Evolutionary conservation across 2,797 vertebrate genomes (phyloP).

Genomic region (Myotis planiceps): DNA sequence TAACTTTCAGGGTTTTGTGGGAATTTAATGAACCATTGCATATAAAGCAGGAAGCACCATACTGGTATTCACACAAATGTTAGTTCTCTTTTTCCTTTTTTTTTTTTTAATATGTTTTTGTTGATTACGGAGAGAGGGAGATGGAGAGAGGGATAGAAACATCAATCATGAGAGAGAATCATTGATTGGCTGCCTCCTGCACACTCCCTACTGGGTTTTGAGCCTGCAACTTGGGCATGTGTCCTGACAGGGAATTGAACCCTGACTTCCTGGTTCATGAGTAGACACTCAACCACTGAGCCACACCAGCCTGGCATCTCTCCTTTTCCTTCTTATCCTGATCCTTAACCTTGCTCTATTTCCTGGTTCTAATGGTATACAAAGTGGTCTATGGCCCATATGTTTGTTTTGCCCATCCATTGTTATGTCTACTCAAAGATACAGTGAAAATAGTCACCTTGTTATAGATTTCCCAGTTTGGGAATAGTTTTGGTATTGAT

Average conservation of each 20-base stretch:
- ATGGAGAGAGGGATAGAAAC: too few species aligned
- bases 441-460: neutral
- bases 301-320: neutral
- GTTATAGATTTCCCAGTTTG: neutral
- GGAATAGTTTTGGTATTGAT: neutral
- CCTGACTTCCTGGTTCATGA: too few species aligned
- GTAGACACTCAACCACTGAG: too few species aligned
- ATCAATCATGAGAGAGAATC: too few species aligned
- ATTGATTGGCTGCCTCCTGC: too few species aligned
- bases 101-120: too few species aligned
- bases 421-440: neutral
- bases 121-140: too few species aligned
- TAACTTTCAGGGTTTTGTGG: neutral
- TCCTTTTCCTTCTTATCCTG: neutral
- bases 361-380: neutral
- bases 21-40: neutral
- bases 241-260: too few species aligned
- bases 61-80: neutral
- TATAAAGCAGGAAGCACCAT: neutral
- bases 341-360: slow-evolving; percentile 29
- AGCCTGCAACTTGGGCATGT: too few species aligned
- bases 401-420: neutral
- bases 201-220: too few species aligned
- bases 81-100: neutral
- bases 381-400: neutral